Evolutionary conservation across 2,797 vertebrate genomes (phyloP), one percentile per base, ranked within the genome.

Genomic region (Ibycter americanus): DNA sequence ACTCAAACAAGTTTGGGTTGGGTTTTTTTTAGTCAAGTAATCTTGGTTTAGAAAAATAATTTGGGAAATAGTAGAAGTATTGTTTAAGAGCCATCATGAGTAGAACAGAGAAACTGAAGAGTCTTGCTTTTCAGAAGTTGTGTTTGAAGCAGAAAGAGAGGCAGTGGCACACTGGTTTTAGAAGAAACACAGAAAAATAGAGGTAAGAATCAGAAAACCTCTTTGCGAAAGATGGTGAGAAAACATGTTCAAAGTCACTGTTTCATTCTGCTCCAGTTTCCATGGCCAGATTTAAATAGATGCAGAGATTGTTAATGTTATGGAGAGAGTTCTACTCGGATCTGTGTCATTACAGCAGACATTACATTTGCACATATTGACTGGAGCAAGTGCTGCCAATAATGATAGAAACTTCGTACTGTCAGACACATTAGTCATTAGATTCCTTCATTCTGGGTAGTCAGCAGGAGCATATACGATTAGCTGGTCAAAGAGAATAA

Each of bases 261-360:
- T 73, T 95, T 92, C 40, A 67, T 91, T 96, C 87, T 89, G 84
- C 89, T 92, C 31, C 67, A 32, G 40, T 65, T 87, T 92, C 47
- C 34, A 6, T 3, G 67, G 51, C 7, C 55, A 91, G 81, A 85
- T 85, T 91, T 59, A 38, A 96, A 70, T 52, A 26, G 74, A 40
- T 46, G 29, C 29, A 23, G 34, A 59, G 38, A 34, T 80, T 70
- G 82, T 77, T 87, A 85, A 23, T 32, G 83, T 62, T 76, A 36
- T 11, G 31, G 90, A 65, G 66, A 55, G 61, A 74, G 54, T 71
- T 95, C 36, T 54, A 8, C 36, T 58, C 8, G 12, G 32, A 31
- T 54, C 61, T 19, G 65, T 56, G 68, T 40, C 49, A 1, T 94
- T 94, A 46, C 3, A 2, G 61, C 51, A 81, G 55, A 18, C 11